These are phyloP conservation scores for Drosophila neoperkinsi DNA, from an alignment of 2,888 invertebrate species.

Conservation along the genomic window DNA sequence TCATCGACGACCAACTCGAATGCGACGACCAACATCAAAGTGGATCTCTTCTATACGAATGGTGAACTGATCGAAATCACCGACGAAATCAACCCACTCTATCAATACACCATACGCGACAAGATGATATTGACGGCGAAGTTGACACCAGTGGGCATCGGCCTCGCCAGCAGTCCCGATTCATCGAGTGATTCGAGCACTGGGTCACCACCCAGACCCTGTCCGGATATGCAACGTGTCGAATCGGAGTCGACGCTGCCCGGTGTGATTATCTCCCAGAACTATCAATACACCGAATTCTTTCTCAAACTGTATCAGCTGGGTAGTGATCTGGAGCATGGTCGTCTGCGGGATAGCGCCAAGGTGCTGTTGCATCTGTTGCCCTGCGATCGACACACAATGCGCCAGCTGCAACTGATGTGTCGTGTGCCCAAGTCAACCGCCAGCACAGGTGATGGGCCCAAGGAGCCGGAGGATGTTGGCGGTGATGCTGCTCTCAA, in stretches of 20 bases:
- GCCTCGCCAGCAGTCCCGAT: constrained; percentile 93
- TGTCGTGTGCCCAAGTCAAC: constrained; percentile 76
- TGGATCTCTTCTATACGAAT: constrained; percentile 94
- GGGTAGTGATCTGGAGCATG: constrained; percentile 92
- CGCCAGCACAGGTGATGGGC: constrained; percentile 31
- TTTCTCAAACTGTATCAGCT: constrained; percentile 95
- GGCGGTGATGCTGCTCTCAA: constrained; percentile 39
- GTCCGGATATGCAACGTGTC: constrained; percentile 90
- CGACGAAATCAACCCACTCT: constrained; percentile 94
- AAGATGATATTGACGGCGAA: constrained; percentile 94
- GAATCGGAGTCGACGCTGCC: constrained; percentile 96
- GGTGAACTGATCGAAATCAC: constrained; percentile 94
- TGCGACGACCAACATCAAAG: constrained; percentile 89
- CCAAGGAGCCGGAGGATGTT: constrained; percentile 53
- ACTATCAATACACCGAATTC: constrained; percentile 91
- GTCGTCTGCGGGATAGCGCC: constrained; percentile 91
- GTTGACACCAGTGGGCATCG: constrained; percentile 90
- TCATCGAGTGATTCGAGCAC: constrained; percentile 98
- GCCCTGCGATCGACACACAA: constrained; percentile 85
- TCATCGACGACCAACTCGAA: constrained; percentile 85
- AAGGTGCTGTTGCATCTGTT: constrained; percentile 83
- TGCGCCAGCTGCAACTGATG: constrained; percentile 84
- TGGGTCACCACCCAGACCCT: constrained; percentile 95
- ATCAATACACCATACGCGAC: constrained; percentile 90
- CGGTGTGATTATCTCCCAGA: constrained; percentile 95